Evolutionary conservation across 2,888 invertebrate species (phyloP).

Genomic region (Sinodicranocentrus sp.): DNA sequence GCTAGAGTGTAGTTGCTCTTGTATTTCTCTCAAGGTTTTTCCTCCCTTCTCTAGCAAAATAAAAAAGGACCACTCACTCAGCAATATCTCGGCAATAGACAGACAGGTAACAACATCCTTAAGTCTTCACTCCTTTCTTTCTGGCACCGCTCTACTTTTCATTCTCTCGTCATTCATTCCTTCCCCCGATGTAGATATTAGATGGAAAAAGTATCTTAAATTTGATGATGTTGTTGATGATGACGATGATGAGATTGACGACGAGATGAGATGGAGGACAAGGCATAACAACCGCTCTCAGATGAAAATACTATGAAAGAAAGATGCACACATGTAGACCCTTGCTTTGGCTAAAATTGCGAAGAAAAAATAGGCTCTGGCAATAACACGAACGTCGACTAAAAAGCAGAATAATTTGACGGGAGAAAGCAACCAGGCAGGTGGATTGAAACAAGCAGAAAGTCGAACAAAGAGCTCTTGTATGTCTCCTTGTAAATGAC

Average conservation of each 20-base stretch:
- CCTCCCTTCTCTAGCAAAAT: no score
- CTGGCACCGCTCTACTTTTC: conserved; percentile 44
- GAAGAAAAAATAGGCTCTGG: neutral
- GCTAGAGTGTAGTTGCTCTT: no score
- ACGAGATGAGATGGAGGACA: neutral
- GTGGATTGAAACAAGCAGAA: neutral
- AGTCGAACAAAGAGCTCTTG: conserved; percentile 14
- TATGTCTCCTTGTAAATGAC: conserved; percentile 14
- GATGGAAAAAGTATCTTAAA: conserved; percentile 12
- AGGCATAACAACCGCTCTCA: neutral
- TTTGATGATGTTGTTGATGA: conserved; percentile 31
- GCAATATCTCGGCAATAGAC: no score
- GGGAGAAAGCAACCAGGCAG: conserved; percentile 10
- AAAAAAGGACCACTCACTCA: no score
- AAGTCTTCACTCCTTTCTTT: neutral
- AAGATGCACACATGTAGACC: no score
- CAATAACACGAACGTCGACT: neutral
- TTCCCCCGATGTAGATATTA: neutral
- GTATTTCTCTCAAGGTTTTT: no score
- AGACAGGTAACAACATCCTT: conserved; percentile 5
- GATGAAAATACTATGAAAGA: no score
- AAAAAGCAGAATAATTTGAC: conserved; percentile 5
- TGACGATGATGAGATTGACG: conserved; percentile 42
- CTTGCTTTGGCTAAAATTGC: no score
- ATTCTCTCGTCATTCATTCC: no score